A percentile compares a stretch with the other conserved stretches of the same genome.
These are phyloP conservation scores for Epirrita christyi DNA, from an alignment of 2,888 invertebrate genomes.

Conservation along the genomic window DNA sequence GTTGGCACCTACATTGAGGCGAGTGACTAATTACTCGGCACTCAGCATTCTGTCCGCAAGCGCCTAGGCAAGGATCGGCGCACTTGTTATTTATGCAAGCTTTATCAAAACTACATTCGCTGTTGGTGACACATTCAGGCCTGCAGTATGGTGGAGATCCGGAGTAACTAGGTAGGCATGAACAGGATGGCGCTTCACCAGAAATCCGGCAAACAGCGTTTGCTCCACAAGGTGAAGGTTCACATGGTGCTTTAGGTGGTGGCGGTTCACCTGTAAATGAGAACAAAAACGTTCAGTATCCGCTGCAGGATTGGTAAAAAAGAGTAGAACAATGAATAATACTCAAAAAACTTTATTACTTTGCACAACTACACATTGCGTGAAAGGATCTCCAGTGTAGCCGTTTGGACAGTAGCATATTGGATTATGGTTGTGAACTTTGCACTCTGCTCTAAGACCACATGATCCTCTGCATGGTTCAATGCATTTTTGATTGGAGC, in stretches of 20 bases:
- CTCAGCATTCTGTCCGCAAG: conserved; percentile 90
- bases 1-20: conserved; percentile 92
- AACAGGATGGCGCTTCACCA: conserved; percentile 87
- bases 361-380: conserved; percentile 80
- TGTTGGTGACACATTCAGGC: conserved; percentile 93
- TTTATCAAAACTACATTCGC: conserved; percentile 90
- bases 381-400: conserved; percentile 92
- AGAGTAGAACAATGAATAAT: too few species aligned
- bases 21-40: conserved; percentile 94
- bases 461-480: conserved; percentile 93
- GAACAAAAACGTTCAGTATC: not conserved
- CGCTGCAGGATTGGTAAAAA: not conserved
- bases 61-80: conserved; percentile 91
- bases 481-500: conserved; percentile 91
- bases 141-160: conserved; percentile 91
- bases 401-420: conserved; percentile 91
- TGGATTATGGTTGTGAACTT: conserved; percentile 93
- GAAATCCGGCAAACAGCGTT: conserved; percentile 88
- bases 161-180: conserved; percentile 88
- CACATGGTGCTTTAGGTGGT: conserved; percentile 81
- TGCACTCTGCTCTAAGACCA: conserved; percentile 90
- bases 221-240: conserved; percentile 91
- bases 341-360: conserved; percentile 50
- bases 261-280: conserved; percentile 53
- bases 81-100: conserved; percentile 93